Base-by-base conservation (phyloP, 2,113 vertebrate genomes). In the Sterrhoptilus dennistouni region DNA sequence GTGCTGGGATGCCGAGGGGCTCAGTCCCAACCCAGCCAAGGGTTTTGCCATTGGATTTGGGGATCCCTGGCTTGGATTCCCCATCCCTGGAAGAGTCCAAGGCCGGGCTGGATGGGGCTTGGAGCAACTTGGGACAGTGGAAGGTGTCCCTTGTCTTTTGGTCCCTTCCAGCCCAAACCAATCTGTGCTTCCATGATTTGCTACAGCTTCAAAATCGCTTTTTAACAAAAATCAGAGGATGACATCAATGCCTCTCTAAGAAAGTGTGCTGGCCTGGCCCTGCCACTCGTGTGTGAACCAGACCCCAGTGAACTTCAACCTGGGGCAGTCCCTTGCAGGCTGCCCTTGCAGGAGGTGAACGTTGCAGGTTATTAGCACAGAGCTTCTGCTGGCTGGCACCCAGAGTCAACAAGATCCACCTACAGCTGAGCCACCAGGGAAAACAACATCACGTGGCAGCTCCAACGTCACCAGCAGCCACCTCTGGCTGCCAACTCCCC, bases 321-420 rank as follows among this genome's bases (percentile, higher is more conserved):
- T 35, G 35, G 33, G 79, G 79, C 74, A 86, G 80, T 23, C 71
- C 89, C 80, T 75, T 4, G 90, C 90, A 53, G 0, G 44, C 76
- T 83, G 86, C 90, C 88, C 87, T 81, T 3, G 85, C 90, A 75
- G 87, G 36, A 83, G 71, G 44, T 4, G 5, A 90, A 78, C 0
- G 64, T 47, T 88, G 92, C 36, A 10, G 64, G 92, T 56, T 80
- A 92, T 91, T 83, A 94, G 93, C 85, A 77, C 87, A 80, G 85
- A 86, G 7, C 29, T 81, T 19, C 42, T 76, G 76, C 90, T 96
- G 96, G 96, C 95, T 53, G 69, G 85, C 64, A 57, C 82, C 96
- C 96, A 96, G 82, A 93, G 88, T 95, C 96, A 96, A 96, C 83
- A 94, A 86, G 96, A 96, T 94, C 59, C 89, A 95, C 96, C 96